Percentiles rank a stretch among this genome's conserved stretches.
Conservation (phyloP, 1,140 invertebrate species). For the Nebria ingens region DNA sequence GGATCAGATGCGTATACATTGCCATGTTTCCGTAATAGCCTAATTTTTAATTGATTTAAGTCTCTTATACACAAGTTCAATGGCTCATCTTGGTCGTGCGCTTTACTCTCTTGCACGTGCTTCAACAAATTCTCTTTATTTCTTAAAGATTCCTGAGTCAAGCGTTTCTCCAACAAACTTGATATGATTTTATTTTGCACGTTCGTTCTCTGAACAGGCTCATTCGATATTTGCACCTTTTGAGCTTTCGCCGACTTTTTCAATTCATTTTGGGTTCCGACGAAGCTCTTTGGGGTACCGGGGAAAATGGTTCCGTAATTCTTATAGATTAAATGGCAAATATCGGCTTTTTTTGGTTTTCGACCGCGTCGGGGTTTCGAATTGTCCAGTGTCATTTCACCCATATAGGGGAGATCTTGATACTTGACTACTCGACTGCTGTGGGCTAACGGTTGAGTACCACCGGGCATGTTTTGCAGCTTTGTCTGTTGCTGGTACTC, state of each 20-base stretch:
- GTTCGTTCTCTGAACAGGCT: conserved; percentile 37
- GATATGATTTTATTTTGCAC: conserved; percentile 60
- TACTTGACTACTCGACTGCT: conserved; percentile 51
- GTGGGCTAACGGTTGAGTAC: conserved; percentile 19
- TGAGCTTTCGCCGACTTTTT: conserved; percentile 16
- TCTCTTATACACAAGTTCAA: conserved; percentile 75
- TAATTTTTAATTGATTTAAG: conserved; percentile 51
- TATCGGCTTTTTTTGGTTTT: conserved; percentile 83
- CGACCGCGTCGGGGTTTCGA: conserved; percentile 69
- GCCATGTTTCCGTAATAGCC: conserved; percentile 46
- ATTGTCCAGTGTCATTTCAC: conserved; percentile 79
- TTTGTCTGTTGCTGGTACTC: conserved; percentile 14
- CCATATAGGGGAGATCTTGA: conserved; percentile 81
- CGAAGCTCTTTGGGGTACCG: conserved; percentile 41
- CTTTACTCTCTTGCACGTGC: conserved; percentile 11
- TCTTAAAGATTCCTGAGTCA: conserved; percentile 51
- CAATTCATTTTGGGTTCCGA: conserved; percentile 21
- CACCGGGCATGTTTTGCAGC: conserved; percentile 20
- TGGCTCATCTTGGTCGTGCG: conserved; percentile 53
- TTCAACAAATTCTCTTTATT: conserved; percentile 18
- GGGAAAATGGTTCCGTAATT: conserved; percentile 80
- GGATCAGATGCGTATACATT: conserved; percentile 45
- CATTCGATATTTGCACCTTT: not conserved
- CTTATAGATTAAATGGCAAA: conserved; percentile 83
- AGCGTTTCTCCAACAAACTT: conserved; percentile 53